These are phyloP conservation scores for Himalopsyche japonica DNA, from an alignment of 2,888 invertebrate genomes.

Conservation along the genomic window DNA sequence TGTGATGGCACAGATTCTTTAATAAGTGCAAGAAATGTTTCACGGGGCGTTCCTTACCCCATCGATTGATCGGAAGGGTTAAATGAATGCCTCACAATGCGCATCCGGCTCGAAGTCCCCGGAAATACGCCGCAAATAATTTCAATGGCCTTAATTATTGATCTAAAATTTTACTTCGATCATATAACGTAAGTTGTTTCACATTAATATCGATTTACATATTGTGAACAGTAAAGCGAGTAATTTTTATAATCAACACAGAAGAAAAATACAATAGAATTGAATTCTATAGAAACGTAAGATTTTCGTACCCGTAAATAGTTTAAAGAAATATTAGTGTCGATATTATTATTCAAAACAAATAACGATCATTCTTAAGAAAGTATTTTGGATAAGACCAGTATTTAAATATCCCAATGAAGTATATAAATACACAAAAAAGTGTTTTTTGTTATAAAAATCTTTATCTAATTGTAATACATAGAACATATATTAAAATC, in stretches of 20 bases:
- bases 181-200: slow-evolving; percentile 11
- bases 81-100: slow-evolving; percentile 55
- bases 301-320: too few relatives aligned
- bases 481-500: too few relatives aligned
- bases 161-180: slow-evolving; percentile 41
- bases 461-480: too few relatives aligned
- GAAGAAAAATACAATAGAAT: not conserved
- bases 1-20: not conserved
- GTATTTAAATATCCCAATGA: too few relatives aligned
- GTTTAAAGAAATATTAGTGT: too few relatives aligned
- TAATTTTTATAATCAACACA: not conserved
- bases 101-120: slow-evolving; percentile 60
- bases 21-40: not conserved
- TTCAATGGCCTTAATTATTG: slow-evolving; percentile 63
- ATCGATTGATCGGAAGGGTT: slow-evolving; percentile 59
- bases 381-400: too few relatives aligned
- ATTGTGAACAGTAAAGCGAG: not conserved
- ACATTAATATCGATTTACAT: slow-evolving; percentile 31
- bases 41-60: slow-evolving; percentile 31
- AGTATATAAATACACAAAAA: too few relatives aligned
- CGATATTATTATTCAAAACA: too few relatives aligned
- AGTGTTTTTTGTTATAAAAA: too few relatives aligned
- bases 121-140: slow-evolving; percentile 47
- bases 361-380: too few relatives aligned
- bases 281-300: too few relatives aligned